phyloP scores from a whole-genome alignment of 2,113 vertebrate species.

The Eurystomus gularis region DNA sequence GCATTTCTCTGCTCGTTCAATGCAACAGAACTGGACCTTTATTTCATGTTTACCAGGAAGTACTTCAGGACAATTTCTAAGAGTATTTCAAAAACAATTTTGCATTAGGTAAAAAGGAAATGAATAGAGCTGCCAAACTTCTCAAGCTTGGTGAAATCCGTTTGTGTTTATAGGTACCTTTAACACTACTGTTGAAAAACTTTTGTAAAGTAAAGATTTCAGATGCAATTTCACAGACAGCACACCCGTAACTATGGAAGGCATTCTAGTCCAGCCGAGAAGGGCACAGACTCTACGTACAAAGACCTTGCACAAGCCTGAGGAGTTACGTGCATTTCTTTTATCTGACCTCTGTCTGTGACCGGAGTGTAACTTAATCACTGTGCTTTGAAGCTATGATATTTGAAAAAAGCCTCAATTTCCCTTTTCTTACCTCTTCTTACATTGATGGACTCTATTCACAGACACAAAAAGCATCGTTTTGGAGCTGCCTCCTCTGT shows the following conservation, averaged over 20 bases:
- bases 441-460: background rate
- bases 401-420: background rate
- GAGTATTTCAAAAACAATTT: background rate
- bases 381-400: too few relatives aligned
- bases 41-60: background rate
- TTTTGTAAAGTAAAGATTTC: background rate
- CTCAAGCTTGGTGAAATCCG: background rate
- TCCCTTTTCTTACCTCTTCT: background rate
- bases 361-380: too few relatives aligned
- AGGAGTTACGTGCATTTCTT: too few relatives aligned
- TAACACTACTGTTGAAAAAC: background rate
- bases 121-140: background rate
- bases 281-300: too few relatives aligned
- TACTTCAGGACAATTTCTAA: background rate
- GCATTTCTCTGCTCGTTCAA: background rate
- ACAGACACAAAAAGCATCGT: fast-evolving
- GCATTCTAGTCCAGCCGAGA: background rate
- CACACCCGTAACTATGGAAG: background rate
- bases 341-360: too few relatives aligned
- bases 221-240: background rate
- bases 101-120: background rate
- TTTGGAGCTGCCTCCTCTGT: background rate
- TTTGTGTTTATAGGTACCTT: background rate
- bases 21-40: background rate
- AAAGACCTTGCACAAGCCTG: too few relatives aligned